Evolutionary conservation across 2,113 vertebrate species (phyloP), one percentile per base, ranked within the genome.

Genomic region (Lathamus discolor): DNA sequence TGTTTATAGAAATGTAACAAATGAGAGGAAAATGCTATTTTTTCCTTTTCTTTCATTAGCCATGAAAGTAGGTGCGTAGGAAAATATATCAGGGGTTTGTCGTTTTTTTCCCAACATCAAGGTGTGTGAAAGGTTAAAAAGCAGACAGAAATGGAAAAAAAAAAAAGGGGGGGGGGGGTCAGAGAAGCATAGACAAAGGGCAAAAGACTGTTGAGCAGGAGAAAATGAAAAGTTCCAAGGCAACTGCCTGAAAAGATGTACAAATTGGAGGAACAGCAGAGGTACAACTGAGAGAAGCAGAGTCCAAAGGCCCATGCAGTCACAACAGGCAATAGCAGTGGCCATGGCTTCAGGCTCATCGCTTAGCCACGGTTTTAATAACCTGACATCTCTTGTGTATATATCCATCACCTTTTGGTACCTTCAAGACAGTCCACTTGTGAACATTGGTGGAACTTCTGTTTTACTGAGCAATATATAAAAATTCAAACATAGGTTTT

Each of bases 201-300:
- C 4, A 6, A 83, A 82, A 39, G 1, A 48, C 17, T 81, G 43
- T 59, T 63, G 18, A 55, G 33, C 15, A 43, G n/a, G 12, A 67
- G n/a, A 86, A 95, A 96, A 96, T 90, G 1, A 78, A 86, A 96
- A 93, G 90, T 72, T 94, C 39, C 68, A 86, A 77, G 25, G 12
- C 22, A 91, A 22, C 15, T 41, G 13, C 17, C 59, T 83, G 48
- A 16, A 75, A 92, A 83, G 43, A 39, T 49, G 2, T 84, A 84
- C 39, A 66, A 86, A 86, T 49, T 52, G 48, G 55, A 92, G 31
- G 39, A 88, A 64, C 25, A 78, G 22, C 44, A 81, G 61, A 69
- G 57, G 11, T 68, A 69, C 55, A 72, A 55, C 10, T 84, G 83
- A 86, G 28, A 76, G 57, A 57, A 90, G 13, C 6, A 52, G n/a